These are phyloP conservation scores for Cheilosia vernalis DNA, from an alignment of 2,888 invertebrate genomes.

Conservation along the genomic window DNA sequence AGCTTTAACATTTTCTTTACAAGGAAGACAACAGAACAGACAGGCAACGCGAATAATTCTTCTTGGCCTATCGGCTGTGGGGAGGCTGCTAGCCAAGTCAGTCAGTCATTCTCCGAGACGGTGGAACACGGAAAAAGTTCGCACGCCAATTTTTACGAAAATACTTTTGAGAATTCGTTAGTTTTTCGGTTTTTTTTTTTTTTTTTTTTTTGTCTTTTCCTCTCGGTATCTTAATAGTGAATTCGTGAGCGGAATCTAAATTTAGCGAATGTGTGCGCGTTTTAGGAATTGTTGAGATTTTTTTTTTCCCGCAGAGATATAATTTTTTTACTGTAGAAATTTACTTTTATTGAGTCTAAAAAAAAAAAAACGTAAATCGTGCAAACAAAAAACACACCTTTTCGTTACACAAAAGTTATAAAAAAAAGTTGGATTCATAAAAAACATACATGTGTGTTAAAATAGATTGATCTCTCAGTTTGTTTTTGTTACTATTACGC, in stretches of 20 bases:
- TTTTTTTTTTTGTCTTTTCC: background rate
- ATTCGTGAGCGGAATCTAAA: slow-evolving; percentile 72
- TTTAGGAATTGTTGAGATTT: slow-evolving; percentile 27
- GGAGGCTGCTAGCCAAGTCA: slow-evolving; percentile 70
- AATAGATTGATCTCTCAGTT: slow-evolving; percentile 1
- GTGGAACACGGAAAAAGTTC: slow-evolving; percentile 73
- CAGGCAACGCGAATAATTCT: slow-evolving; percentile 56
- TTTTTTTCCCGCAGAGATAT: background rate
- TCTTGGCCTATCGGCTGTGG: slow-evolving; percentile 68
- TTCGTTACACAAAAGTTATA: background rate
- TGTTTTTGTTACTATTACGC: slow-evolving; percentile 2
- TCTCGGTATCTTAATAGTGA: slow-evolving; percentile 27
- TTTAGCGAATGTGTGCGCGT: slow-evolving; percentile 55
- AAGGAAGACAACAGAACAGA: slow-evolving; percentile 48
- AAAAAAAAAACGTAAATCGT: background rate
- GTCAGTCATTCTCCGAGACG: slow-evolving; percentile 70
- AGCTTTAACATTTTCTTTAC: slow-evolving; percentile 69
- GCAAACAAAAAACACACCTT: slow-evolving; percentile 18
- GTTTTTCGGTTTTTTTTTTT: background rate
- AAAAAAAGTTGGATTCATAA: slow-evolving; percentile 35
- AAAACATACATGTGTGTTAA: slow-evolving; percentile 9
- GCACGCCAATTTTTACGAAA: slow-evolving; percentile 62
- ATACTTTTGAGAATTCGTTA: slow-evolving; percentile 40
- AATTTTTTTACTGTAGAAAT: slow-evolving; percentile 5
- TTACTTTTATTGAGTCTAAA: slow-evolving; percentile 16